phyloP scores from a whole-genome alignment of 2,113 vertebrate species.

The Uria lomvia region DNA sequence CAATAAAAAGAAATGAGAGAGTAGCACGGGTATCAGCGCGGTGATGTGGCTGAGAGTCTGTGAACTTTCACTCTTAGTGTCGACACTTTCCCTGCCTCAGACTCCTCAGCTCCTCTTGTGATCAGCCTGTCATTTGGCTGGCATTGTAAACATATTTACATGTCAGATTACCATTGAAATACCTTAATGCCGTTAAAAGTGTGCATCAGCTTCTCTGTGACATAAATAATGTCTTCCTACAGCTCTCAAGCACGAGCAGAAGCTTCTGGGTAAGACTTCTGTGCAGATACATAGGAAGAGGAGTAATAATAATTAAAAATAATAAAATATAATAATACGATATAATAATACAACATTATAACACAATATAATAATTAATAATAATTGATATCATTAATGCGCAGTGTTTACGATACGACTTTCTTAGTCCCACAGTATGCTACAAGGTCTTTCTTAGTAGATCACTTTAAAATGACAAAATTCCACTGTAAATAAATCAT shows the following conservation, averaged over 20 bases:
- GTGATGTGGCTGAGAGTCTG: neutral
- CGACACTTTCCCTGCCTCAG: neutral
- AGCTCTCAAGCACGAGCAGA: neutral
- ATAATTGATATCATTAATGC: neutral
- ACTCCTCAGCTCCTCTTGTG: neutral
- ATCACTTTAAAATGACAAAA: neutral
- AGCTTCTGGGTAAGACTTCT: neutral
- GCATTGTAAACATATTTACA: neutral
- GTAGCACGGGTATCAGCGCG: rapidly evolving
- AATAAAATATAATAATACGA: neutral
- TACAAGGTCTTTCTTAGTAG: neutral
- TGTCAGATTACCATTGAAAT: constrained; percentile 1
- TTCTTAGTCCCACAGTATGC: neutral
- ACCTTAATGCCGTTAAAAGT: neutral
- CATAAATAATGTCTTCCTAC: neutral
- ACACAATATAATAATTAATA: neutral
- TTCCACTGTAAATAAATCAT: neutral
- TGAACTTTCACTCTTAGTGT: neutral
- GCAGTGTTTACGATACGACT: rapidly evolving
- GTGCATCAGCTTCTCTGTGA: neutral
- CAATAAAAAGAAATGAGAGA: neutral
- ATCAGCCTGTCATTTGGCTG: neutral
- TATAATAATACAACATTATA: neutral
- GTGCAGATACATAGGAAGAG: neutral
- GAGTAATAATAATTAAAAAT: neutral